Conservation (phyloP, 2,888 invertebrate genomes). For the Eupithecia inturbata region DNA sequence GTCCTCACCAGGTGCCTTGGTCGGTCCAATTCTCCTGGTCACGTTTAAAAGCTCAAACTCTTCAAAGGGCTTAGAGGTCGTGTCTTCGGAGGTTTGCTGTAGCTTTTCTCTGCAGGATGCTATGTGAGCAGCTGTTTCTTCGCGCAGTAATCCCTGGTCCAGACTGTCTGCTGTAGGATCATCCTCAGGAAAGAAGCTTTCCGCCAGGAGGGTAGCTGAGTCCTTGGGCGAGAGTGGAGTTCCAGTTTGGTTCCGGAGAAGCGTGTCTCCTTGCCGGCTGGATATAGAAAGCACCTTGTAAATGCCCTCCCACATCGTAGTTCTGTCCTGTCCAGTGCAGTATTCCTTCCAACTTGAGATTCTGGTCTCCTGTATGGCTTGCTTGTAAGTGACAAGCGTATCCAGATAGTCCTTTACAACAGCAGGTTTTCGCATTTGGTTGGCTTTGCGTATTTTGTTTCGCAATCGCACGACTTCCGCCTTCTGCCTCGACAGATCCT, state of each 20-base stretch:
- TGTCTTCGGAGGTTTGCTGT: conserved; percentile 31
- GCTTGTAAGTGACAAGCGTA: background rate
- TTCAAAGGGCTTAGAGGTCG: conserved; percentile 31
- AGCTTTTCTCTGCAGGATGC: background rate
- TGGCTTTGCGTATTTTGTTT: background rate
- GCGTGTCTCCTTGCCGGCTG: background rate
- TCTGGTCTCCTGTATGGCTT: background rate
- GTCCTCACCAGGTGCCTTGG: background rate
- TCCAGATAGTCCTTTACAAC: background rate
- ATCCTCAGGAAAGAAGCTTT: background rate
- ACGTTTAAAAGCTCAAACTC: background rate
- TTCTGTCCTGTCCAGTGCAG: background rate
- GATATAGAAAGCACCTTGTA: background rate
- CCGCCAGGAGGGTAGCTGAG: background rate
- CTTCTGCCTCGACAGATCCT: background rate
- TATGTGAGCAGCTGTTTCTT: background rate
- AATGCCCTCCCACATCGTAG: background rate
- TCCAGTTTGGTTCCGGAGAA: background rate
- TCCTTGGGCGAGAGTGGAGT: background rate
- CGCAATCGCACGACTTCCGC: background rate
- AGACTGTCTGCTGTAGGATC: background rate
- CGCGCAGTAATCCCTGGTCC: background rate
- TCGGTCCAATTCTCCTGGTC: background rate
- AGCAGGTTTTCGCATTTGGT: background rate
- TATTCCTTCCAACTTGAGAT: conserved; percentile 2